Conservation (phyloP, 2,797 vertebrate species). For the Oreochromis mossambicus region DNA sequence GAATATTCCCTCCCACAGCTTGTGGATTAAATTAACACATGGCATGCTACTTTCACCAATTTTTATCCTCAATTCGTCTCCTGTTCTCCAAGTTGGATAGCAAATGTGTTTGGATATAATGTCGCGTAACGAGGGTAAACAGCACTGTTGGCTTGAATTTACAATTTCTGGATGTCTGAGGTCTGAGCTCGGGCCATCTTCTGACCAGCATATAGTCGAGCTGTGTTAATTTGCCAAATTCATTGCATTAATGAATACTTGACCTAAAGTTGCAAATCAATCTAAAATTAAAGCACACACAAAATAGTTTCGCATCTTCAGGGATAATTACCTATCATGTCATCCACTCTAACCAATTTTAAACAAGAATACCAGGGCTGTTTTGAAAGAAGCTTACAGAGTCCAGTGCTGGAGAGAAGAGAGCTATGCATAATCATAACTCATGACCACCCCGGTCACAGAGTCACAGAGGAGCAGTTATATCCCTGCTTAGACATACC, state of each 20-base stretch:
- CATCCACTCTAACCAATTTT: slow-evolving; percentile 24
- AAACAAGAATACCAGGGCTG: slow-evolving; percentile 39
- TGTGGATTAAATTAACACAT: slow-evolving; percentile 8
- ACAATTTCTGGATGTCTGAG: slow-evolving; percentile 53
- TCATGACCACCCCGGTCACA: slow-evolving; percentile 54
- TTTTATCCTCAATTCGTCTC: slow-evolving; percentile 25
- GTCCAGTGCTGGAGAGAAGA: not conserved
- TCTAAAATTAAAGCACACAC: not conserved
- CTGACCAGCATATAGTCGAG: slow-evolving; percentile 32
- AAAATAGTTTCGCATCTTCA: not conserved
- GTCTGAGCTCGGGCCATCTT: slow-evolving; percentile 39
- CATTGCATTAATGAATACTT: slow-evolving; percentile 6
- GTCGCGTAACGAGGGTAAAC: slow-evolving; percentile 49
- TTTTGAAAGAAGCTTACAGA: slow-evolving; percentile 22
- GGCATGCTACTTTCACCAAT: not conserved
- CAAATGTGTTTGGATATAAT: slow-evolving; percentile 22
- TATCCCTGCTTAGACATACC: slow-evolving; percentile 43
- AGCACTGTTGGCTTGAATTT: slow-evolving; percentile 31
- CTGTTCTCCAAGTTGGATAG: slow-evolving; percentile 23
- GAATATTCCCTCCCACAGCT: not conserved
- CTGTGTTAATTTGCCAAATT: slow-evolving; percentile 43
- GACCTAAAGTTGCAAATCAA: not conserved
- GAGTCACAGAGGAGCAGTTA: slow-evolving; percentile 50
- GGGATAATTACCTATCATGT: slow-evolving; percentile 17
- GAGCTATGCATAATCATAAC: slow-evolving; percentile 42